Percentiles rank a stretch among this genome's conserved stretches.
Conservation (phyloP, 2,797 vertebrate species). For the Intellagama lesueurii region DNA sequence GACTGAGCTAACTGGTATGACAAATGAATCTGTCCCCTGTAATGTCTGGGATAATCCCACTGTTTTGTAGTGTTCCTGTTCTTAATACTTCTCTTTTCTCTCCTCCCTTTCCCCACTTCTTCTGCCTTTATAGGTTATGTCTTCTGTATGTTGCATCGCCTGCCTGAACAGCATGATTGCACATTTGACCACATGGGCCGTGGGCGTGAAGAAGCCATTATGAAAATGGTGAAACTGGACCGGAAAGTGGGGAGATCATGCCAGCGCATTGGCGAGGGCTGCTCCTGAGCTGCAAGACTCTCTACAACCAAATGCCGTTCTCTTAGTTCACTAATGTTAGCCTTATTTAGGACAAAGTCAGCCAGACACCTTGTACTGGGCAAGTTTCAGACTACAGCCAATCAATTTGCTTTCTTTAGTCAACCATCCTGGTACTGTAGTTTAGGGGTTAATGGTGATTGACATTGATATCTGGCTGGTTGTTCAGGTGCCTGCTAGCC, state of each 20-base stretch:
- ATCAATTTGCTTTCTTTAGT: conserved; percentile 84
- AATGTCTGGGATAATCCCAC: background rate
- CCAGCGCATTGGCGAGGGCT: conserved; percentile 94
- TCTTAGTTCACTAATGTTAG: conserved; percentile 89
- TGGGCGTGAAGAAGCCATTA: conserved; percentile 93
- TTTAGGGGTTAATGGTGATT: conserved; percentile 84
- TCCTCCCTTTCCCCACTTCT: background rate
- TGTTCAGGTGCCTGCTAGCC: conserved; percentile 85
- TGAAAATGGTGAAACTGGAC: conserved; percentile 98
- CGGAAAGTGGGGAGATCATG: conserved; percentile 96
- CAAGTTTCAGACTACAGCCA: conserved; percentile 86
- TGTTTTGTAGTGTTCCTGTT: background rate
- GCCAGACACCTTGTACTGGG: conserved; percentile 87
- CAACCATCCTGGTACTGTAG: conserved; percentile 86
- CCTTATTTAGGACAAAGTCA: conserved; percentile 89
- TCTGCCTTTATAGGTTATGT: conserved; percentile 84
- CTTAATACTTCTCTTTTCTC: background rate
- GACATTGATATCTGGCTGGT: conserved; percentile 85
- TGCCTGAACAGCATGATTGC: conserved; percentile 95
- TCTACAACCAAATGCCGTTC: conserved; percentile 84
- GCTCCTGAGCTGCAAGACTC: conserved; percentile 87
- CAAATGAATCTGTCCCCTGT: background rate
- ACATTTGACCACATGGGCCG: conserved; percentile 95
- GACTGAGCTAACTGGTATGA: background rate
- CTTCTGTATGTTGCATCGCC: conserved; percentile 96